A percentile compares a stretch with the other conserved stretches of the same genome.
Conservation (phyloP, 2,113 vertebrate species). For the Sinocyclocheilus rhinocerous region DNA sequence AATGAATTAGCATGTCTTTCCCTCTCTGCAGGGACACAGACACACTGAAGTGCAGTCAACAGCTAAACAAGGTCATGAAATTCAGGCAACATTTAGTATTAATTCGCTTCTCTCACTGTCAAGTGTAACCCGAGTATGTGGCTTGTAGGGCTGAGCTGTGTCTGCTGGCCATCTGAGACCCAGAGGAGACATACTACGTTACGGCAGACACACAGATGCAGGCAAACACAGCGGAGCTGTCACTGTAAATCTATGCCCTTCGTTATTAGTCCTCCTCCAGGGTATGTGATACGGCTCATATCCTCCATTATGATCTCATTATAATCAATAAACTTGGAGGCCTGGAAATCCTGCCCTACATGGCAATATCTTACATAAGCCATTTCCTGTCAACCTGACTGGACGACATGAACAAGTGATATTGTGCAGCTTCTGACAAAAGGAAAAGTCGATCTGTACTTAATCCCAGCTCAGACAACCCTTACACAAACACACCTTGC, state of each 20-base stretch:
- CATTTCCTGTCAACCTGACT: constrained; percentile 40
- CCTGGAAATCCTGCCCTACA: constrained; percentile 40
- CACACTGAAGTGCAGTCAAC: neutral
- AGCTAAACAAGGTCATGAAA: constrained; percentile 42
- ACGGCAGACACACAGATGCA: constrained; percentile 40
- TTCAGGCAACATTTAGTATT: neutral
- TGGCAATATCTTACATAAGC: constrained; percentile 38
- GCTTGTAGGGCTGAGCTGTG: neutral
- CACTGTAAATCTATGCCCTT: constrained; percentile 42
- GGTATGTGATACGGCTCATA: constrained; percentile 53
- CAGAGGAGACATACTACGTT: constrained; percentile 23
- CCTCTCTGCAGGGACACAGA: constrained; percentile 28
- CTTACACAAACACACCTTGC: neutral
- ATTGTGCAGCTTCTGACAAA: neutral
- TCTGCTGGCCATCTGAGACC: constrained; percentile 20
- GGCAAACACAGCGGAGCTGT: constrained; percentile 34
- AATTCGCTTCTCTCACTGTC: neutral
- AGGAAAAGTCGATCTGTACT: neutral
- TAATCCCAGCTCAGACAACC: neutral
- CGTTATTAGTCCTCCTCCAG: constrained; percentile 62
- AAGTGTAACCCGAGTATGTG: neutral
- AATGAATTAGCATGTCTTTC: constrained; percentile 50
- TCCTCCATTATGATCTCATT: constrained; percentile 56
- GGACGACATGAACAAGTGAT: constrained; percentile 6
- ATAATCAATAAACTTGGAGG: constrained; percentile 60